Evolutionary conservation across 2,888 invertebrate species (phyloP).

Genomic region (Thereva unica): DNA sequence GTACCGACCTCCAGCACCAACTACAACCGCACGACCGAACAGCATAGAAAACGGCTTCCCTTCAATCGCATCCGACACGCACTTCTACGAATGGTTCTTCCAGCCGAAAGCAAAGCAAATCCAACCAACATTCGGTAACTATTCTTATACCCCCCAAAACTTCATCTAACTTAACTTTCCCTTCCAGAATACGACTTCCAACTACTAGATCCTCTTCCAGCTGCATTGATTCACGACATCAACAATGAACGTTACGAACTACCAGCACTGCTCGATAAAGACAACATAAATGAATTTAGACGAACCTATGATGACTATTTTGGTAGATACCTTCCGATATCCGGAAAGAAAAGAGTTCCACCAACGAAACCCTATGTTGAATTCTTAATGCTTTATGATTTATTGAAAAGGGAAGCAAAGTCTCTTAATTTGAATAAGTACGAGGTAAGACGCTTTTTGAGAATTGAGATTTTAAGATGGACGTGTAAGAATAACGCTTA

Average conservation of each 20-base stretch:
- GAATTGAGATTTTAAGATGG: not conserved
- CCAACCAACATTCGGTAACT: constrained; percentile 1
- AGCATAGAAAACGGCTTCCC: not conserved
- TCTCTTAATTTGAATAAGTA: constrained; percentile 55
- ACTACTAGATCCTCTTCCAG: constrained; percentile 51
- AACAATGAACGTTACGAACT: constrained; percentile 47
- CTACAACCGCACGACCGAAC: not conserved
- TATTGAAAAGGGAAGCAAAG: constrained; percentile 58
- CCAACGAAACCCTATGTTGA: constrained; percentile 58
- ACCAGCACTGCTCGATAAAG: constrained; percentile 48
- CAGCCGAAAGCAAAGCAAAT: constrained; percentile 39
- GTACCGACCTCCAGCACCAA: not conserved
- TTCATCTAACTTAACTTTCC: not conserved
- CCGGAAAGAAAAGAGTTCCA: constrained; percentile 57
- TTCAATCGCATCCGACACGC: constrained; percentile 36
- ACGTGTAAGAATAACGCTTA: not conserved
- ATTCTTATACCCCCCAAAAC: not conserved
- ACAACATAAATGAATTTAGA: constrained; percentile 56
- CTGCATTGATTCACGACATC: constrained; percentile 54
- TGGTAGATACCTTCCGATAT: constrained; percentile 51
- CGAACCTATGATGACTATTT: constrained; percentile 57
- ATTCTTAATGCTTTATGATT: constrained; percentile 56
- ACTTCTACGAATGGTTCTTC: constrained; percentile 44
- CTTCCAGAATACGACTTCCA: constrained; percentile 44
- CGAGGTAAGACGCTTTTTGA: constrained; percentile 44